These are phyloP conservation scores for Trachelus troglodyta DNA, from an alignment of 2,888 invertebrate species.

Conservation along the genomic window DNA sequence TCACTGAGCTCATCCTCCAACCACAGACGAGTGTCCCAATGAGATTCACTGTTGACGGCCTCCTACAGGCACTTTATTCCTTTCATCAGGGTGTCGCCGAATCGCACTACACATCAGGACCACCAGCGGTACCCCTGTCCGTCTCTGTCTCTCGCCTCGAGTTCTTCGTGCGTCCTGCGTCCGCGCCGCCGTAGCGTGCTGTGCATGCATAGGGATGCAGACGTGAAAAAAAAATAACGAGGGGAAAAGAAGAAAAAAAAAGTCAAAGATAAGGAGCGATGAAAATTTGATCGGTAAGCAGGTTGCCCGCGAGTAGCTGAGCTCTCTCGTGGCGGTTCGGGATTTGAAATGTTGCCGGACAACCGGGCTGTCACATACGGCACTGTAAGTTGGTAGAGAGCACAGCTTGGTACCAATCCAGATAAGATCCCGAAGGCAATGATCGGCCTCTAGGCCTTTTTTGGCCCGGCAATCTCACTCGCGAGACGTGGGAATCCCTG, in stretches of 20 bases:
- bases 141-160: not conserved
- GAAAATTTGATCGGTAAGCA: not conserved
- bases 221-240: not conserved
- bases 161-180: not conserved
- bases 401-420: not conserved
- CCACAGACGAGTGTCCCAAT: not conserved
- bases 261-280: not conserved
- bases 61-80: not conserved
- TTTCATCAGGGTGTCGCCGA: not conserved
- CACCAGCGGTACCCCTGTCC: not conserved
- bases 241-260: not conserved
- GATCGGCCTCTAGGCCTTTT: not conserved
- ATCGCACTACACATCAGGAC: not conserved
- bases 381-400: not conserved
- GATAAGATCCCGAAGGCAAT: not conserved
- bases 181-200: not conserved
- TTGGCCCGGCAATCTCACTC: not conserved
- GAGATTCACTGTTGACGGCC: not conserved
- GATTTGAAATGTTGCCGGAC: not conserved
- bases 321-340: not conserved
- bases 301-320: not conserved
- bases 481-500: not conserved
- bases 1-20: not conserved
- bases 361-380: not conserved
- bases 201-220: not conserved